Base-by-base conservation (phyloP, 1,140 invertebrate species). In the Zaprionus africanus region DNA sequence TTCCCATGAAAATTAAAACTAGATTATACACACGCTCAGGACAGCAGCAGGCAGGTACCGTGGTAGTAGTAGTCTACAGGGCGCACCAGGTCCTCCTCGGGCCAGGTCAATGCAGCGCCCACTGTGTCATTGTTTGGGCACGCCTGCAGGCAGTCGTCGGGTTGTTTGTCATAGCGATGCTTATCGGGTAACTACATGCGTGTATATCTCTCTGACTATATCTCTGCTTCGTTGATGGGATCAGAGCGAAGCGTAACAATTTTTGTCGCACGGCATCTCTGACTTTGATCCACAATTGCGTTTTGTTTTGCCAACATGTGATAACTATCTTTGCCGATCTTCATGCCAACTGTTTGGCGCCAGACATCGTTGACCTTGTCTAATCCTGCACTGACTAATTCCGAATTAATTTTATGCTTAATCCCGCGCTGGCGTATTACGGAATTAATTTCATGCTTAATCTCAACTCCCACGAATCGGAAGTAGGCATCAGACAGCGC, bases 1-100 rank as follows among this genome's bases (percentile, higher is more conserved):
- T 87, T 88, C 85, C 85, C 84, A 84, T 87, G 78, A 87, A 87
- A 87, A 87, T 87, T 87, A 90, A 87, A 90, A 90, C 85, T 84
- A 88, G 84, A 87, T 87, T 88, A 84, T 79, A 90, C 71, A 79
- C 83, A 83, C 81, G 76, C 75, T 56, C 41, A 41, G 60, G 31
- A 11, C 31, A 34, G 38, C 7, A 2, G 12, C 53, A 24, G 15
- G 12, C 53, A 24, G 15, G 51, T 54, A 4, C 17, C 26, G 26
- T 17, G 34, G 24, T 19, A 13, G 4, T 17, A 22, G 54, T 12
- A 28, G 28, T 17, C 12, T 34, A 53, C 19, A 19, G 26, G 31
- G 17, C 17, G 17, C 38, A 36, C 4, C 13, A 17, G 46, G 22
- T 24, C 19, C 5, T 62, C 28, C 43, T 31, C 51, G 43, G 61